A percentile compares a stretch with the other conserved stretches of the same genome.
Evolutionary conservation across 1,140 invertebrate genomes (phyloP).

Genomic region (Drosophila quadrilineata): DNA sequence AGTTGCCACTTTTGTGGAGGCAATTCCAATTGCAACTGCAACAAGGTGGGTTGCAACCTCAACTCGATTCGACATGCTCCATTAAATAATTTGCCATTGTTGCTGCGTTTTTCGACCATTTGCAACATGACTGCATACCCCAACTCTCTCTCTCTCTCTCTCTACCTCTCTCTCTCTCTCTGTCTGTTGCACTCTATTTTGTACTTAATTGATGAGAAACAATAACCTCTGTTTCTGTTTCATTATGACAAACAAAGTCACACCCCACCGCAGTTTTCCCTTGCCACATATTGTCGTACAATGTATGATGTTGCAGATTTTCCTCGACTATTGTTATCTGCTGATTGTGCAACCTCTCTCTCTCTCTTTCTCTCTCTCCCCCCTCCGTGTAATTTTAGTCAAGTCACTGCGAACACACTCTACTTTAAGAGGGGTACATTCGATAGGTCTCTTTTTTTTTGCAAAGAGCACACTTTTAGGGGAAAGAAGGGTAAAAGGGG

Average conservation of each 20-base stretch:
- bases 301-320: constrained; percentile 43
- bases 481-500: background rate
- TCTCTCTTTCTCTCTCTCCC: too few species aligned
- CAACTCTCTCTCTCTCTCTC: background rate
- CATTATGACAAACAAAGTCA: constrained; percentile 25
- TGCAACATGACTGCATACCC: constrained; percentile 11
- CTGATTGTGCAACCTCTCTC: constrained; percentile 55
- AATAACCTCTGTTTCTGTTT: constrained; percentile 43
- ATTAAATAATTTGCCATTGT: constrained; percentile 76
- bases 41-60: too few species aligned
- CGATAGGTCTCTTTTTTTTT: constrained; percentile 31
- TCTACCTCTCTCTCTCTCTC: background rate
- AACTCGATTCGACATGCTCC: constrained; percentile 67
- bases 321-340: constrained; percentile 20
- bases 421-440: background rate
- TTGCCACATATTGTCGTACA: constrained; percentile 2
- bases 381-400: constrained; percentile 37
- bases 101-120: constrained; percentile 32
- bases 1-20: too few species aligned
- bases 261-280: background rate
- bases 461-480: constrained; percentile 41
- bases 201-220: constrained; percentile 46
- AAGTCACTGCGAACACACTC: constrained; percentile 27
- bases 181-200: constrained; percentile 47
- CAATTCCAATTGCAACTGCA: too few species aligned